These are phyloP conservation scores for Drosophila lacertosa DNA, from an alignment of 1,140 invertebrate genomes.

Conservation along the genomic window DNA sequence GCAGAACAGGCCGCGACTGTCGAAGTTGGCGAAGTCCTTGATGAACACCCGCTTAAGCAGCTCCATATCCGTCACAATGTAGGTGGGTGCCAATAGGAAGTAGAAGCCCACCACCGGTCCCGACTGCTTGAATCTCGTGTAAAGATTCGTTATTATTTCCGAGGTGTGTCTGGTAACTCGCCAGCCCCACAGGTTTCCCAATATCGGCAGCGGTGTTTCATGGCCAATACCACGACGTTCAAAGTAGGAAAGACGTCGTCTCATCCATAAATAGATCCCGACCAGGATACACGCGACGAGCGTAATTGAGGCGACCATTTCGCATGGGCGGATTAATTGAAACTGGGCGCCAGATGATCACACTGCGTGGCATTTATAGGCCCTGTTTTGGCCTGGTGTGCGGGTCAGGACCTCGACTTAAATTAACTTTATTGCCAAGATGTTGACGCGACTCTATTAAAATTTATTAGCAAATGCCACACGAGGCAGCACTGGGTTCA, in stretches of 20 bases:
- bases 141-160: slow-evolving; percentile 25
- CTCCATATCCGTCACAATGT: slow-evolving; percentile 84
- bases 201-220: slow-evolving; percentile 21
- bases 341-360: slow-evolving; percentile 1
- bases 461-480: background rate
- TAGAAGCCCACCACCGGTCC: slow-evolving; percentile 51
- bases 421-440: background rate
- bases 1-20: slow-evolving; percentile 83
- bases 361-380: slow-evolving; percentile 22
- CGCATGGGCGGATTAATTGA: background rate
- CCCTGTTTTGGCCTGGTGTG: background rate
- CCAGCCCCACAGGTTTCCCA: slow-evolving; percentile 52
- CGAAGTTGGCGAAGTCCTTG: slow-evolving; percentile 85
- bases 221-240: slow-evolving; percentile 33
- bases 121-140: slow-evolving; percentile 31
- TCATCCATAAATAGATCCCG: slow-evolving; percentile 34
- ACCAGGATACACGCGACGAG: slow-evolving; percentile 13
- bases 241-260: slow-evolving; percentile 39
- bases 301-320: slow-evolving; percentile 22
- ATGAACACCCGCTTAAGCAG: slow-evolving; percentile 86
- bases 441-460: background rate
- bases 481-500: background rate
- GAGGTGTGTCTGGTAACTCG: slow-evolving; percentile 28
- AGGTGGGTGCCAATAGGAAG: slow-evolving; percentile 27
- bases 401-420: slow-evolving; percentile 15